Evolutionary conservation across 2,888 invertebrate species (phyloP).

Genomic region (Drosophila yooni): DNA sequence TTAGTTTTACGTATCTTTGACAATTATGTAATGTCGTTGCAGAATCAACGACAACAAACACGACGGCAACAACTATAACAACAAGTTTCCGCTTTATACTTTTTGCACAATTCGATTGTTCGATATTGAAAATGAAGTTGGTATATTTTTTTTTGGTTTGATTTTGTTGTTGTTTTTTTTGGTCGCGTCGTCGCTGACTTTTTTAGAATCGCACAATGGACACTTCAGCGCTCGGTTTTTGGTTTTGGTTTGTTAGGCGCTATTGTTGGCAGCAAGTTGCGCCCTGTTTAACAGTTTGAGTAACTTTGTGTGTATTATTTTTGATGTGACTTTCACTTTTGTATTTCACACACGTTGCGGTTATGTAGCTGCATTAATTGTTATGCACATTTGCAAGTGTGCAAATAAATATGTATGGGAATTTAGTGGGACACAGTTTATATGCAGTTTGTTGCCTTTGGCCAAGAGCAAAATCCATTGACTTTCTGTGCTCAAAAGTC

Average conservation of each 20-base stretch:
- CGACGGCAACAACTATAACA: constrained; percentile 29
- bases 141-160: constrained; percentile 32
- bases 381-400: constrained; percentile 1
- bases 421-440: constrained; percentile 37
- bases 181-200: constrained; percentile 17
- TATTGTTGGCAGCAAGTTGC: constrained; percentile 50
- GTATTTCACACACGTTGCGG: constrained; percentile 28
- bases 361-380: constrained; percentile 49
- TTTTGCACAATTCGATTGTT: constrained; percentile 72
- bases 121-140: constrained; percentile 32
- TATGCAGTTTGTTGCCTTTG: not conserved
- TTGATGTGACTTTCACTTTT: constrained; percentile 63
- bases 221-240: constrained; percentile 34
- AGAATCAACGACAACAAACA: constrained; percentile 63
- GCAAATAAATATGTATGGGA: constrained; percentile 4
- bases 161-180: constrained; percentile 33
- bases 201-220: constrained; percentile 74
- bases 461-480: constrained; percentile 25
- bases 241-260: constrained; percentile 53
- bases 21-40: constrained; percentile 77
- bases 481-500: constrained; percentile 45
- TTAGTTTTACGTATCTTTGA: constrained; percentile 68
- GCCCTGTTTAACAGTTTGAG: constrained; percentile 56
- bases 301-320: constrained; percentile 33
- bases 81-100: constrained; percentile 50